Percentiles rank a stretch among this genome's conserved stretches.
These are phyloP conservation scores for Agrilus planipennis DNA, from an alignment of 1,140 invertebrate species.

Conservation along the genomic window DNA sequence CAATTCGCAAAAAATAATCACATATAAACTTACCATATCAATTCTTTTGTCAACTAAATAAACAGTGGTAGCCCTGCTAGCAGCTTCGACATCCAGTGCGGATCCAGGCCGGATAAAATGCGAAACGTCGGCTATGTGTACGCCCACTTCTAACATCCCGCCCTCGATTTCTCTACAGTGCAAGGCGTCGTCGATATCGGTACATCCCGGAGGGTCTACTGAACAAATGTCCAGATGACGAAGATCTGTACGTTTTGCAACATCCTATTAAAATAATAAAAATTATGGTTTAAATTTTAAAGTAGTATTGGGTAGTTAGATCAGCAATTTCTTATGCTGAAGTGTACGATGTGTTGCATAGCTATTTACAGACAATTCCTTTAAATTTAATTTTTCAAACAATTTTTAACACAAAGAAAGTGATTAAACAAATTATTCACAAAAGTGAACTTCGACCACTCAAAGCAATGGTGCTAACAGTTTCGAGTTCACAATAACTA, in stretches of 20 bases:
- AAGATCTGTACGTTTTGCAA: slow-evolving; percentile 67
- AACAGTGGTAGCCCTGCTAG: slow-evolving; percentile 75
- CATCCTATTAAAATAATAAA: slow-evolving; percentile 46
- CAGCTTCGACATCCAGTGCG: slow-evolving; percentile 79
- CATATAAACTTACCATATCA: slow-evolving; percentile 65
- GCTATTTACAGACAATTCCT: too few relatives aligned
- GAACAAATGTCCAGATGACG: slow-evolving; percentile 83
- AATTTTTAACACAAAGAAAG: too few relatives aligned
- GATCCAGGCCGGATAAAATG: slow-evolving; percentile 85
- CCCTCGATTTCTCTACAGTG: slow-evolving; percentile 72
- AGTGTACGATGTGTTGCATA: too few relatives aligned
- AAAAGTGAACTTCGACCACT: too few relatives aligned
- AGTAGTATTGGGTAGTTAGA: too few relatives aligned
- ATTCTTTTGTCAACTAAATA: slow-evolving; percentile 83
- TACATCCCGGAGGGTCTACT: slow-evolving; percentile 97
- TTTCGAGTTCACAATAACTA: too few relatives aligned
- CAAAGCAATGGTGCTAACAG: too few relatives aligned
- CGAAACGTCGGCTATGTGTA: slow-evolving; percentile 92
- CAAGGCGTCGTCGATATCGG: slow-evolving; percentile 97
- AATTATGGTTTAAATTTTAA: too few relatives aligned
- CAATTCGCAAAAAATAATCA: neutral
- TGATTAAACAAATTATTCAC: too few relatives aligned
- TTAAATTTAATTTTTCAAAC: too few relatives aligned
- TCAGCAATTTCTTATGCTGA: too few relatives aligned
- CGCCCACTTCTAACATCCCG: slow-evolving; percentile 78